phyloP scores from a whole-genome alignment of 1,140 invertebrate genomes.

The Drosophila rhopaloa region DNA sequence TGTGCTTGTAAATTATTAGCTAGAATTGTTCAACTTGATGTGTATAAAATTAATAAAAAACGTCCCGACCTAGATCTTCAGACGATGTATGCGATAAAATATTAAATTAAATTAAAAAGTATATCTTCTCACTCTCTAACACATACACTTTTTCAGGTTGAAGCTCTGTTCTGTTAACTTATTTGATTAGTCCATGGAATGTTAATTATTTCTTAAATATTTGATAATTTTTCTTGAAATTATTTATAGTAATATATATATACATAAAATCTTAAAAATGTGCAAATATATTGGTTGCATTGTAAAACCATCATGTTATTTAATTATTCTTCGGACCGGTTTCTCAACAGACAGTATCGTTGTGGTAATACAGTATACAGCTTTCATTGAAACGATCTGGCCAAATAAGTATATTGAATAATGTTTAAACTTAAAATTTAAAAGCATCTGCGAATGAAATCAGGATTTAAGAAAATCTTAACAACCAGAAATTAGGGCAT shows the following conservation, averaged over 20 bases:
- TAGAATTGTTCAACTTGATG: conserved; percentile 50
- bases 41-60: conserved; percentile 15
- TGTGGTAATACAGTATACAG: too few relatives aligned
- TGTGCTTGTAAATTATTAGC: conserved; percentile 65
- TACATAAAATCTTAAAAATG: too few relatives aligned
- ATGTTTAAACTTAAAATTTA: too few relatives aligned
- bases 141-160: conserved; percentile 5
- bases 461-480: too few relatives aligned
- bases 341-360: too few relatives aligned
- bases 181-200: conserved; percentile 26
- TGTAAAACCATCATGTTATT: too few relatives aligned
- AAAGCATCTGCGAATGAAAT: too few relatives aligned
- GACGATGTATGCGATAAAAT: background rate
- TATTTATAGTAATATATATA: conserved; percentile 1
- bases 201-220: conserved; percentile 49
- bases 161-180: conserved; percentile 2
- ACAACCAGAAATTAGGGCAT: too few relatives aligned
- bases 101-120: background rate
- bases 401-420: too few relatives aligned
- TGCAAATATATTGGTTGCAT: too few relatives aligned
- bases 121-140: conserved; percentile 1
- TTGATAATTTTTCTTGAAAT: conserved; percentile 9
- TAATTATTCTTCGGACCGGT: too few relatives aligned
- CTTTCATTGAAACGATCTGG: too few relatives aligned
- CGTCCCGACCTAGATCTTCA: background rate